Evolutionary conservation across 1,140 invertebrate genomes (phyloP).

Genomic region (Leptoteleia sp.): DNA sequence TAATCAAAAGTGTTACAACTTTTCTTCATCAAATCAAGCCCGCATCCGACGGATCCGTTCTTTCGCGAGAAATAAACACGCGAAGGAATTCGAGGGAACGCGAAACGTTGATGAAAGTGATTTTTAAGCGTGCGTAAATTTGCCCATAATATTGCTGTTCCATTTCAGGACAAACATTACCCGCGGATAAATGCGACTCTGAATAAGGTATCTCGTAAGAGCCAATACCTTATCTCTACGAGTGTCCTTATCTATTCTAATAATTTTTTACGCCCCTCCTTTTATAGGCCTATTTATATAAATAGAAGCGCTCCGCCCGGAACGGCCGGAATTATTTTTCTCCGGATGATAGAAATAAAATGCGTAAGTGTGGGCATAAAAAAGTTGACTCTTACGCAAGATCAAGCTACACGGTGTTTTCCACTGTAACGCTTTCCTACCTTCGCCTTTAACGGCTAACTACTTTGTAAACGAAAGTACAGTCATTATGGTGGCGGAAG

Average conservation of each 20-base stretch:
- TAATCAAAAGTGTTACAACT: background rate
- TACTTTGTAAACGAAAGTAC: constrained; percentile 57
- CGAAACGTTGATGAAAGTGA: background rate
- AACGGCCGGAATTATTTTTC: constrained; percentile 3
- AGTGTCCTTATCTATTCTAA: constrained; percentile 10
- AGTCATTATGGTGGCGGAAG: constrained; percentile 61
- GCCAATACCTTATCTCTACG: background rate
- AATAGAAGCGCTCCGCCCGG: background rate
- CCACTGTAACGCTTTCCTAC: constrained; percentile 8
- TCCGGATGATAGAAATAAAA: constrained; percentile 14
- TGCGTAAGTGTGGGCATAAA: constrained; percentile 16
- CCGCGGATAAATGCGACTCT: background rate
- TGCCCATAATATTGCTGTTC: background rate
- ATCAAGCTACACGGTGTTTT: constrained; percentile 13
- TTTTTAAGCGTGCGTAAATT: constrained; percentile 1
- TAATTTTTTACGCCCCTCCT: constrained; percentile 2
- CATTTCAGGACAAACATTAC: background rate
- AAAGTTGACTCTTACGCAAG: constrained; percentile 20
- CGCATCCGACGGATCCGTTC: too few relatives aligned
- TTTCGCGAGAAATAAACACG: too few relatives aligned
- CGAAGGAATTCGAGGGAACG: background rate
- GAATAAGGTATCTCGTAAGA: constrained; percentile 2
- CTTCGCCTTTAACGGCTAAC: constrained; percentile 30
- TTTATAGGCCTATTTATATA: constrained; percentile 10
- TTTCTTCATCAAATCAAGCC: background rate